A percentile compares a stretch with the other conserved stretches of the same genome.
phyloP scores from a whole-genome alignment of 2,113 vertebrate species.

The Ammodytes dubius region DNA sequence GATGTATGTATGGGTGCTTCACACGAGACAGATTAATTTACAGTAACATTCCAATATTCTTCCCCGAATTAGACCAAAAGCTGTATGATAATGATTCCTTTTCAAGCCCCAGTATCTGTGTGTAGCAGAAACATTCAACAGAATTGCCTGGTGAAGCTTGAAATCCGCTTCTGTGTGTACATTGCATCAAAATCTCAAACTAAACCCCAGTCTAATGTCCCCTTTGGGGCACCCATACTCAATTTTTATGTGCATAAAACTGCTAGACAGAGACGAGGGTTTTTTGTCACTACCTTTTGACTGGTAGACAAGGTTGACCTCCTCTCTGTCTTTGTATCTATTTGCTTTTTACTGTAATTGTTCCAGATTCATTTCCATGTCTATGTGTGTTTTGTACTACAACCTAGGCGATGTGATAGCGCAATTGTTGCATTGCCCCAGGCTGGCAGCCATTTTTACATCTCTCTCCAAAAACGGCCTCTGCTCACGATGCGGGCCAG shows the following conservation, averaged over 20 bases:
- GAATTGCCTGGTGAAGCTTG: conserved; percentile 42
- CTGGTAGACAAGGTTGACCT: conserved; percentile 27
- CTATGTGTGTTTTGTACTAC: conserved; percentile 54
- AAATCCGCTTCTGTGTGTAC: conserved; percentile 31
- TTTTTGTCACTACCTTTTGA: conserved; percentile 16
- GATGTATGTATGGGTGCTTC: conserved; percentile 78
- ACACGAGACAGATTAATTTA: conserved; percentile 40
- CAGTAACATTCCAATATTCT: conserved; percentile 41
- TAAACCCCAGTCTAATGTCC: conserved; percentile 39
- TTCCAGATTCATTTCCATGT: conserved; percentile 63
- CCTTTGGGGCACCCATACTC: conserved; percentile 69
- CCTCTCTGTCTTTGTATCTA: conserved; percentile 58
- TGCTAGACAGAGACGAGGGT: conserved; percentile 59
- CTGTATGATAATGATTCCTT: conserved; percentile 18
- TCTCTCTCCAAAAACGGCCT: conserved; percentile 50
- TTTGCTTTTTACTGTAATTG: conserved; percentile 65
- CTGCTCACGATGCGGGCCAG: conserved; percentile 37
- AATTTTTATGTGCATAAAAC: conserved; percentile 67
- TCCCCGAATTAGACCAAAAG: conserved; percentile 33
- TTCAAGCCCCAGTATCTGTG: conserved; percentile 32
- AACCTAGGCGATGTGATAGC: conserved; percentile 55
- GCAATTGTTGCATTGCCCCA: conserved; percentile 44
- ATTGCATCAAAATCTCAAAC: conserved; percentile 41
- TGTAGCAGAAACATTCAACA: conserved; percentile 35
- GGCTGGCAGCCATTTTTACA: conserved; percentile 53